Conservation (phyloP, 2,888 invertebrate genomes). For the Macaria liturata region DNA sequence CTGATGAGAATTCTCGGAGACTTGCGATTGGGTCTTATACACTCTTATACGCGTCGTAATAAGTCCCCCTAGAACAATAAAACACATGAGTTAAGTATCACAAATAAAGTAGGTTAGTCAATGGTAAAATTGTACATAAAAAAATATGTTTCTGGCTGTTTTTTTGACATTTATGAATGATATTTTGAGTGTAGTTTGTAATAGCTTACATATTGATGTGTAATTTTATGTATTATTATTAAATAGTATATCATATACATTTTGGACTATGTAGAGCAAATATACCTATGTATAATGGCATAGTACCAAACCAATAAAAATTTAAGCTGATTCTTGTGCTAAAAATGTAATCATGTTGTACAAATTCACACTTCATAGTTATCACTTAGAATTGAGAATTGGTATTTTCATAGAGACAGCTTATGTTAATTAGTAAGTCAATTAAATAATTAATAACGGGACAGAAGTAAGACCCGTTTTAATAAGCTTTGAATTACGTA, state of each 20-base stretch:
- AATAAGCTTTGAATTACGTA: conserved; percentile 14
- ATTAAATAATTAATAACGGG: conserved; percentile 8
- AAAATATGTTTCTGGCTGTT: conserved; percentile 1
- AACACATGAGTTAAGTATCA: conserved; percentile 22
- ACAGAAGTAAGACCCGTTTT: conserved; percentile 12
- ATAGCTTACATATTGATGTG: too few species aligned
- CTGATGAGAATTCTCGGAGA: conserved; percentile 32
- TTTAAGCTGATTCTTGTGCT: too few species aligned
- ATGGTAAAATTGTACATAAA: conserved; percentile 10
- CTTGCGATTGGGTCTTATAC: conserved; percentile 14
- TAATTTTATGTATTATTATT: too few species aligned
- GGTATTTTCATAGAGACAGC: too few species aligned
- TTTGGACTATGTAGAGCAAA: too few species aligned
- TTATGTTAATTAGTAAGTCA: background rate
- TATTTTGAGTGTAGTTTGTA: too few species aligned
- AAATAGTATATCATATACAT: too few species aligned
- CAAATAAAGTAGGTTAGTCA: conserved; percentile 22
- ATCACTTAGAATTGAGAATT: too few species aligned
- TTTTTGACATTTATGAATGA: background rate
- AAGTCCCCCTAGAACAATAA: conserved; percentile 26
- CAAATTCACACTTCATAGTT: too few species aligned
- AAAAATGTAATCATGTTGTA: too few species aligned
- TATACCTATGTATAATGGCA: too few species aligned
- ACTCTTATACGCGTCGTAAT: conserved; percentile 9
- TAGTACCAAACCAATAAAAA: too few species aligned